Conservation (phyloP, 1,140 invertebrate species). For the Apocrypta bakeri region DNA sequence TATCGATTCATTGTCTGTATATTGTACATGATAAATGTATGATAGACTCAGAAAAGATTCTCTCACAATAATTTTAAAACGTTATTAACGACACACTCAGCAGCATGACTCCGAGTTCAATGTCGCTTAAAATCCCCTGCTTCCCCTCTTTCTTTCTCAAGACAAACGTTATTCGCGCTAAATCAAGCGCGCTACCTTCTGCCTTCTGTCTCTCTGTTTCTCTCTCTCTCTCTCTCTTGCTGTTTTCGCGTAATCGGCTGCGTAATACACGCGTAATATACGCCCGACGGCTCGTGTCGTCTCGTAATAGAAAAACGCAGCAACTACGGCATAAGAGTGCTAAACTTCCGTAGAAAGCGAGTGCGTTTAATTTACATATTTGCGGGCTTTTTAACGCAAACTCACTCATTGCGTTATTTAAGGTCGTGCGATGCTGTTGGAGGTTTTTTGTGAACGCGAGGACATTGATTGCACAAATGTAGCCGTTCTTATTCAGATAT, state of each 20-base stretch:
- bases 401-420: neutral
- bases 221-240: neutral
- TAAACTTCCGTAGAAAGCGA: constrained; percentile 66
- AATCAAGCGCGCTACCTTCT: neutral
- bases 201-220: neutral
- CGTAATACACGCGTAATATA: constrained; percentile 40
- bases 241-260: constrained; percentile 18
- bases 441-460: neutral
- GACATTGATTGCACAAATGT: neutral
- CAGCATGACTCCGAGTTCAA: neutral
- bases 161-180: neutral
- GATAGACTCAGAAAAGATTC: neutral
- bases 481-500: too few species aligned
- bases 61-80: neutral
- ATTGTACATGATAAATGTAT: too few species aligned
- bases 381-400: constrained; percentile 55
- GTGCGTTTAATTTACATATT: constrained; percentile 59
- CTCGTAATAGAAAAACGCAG: constrained; percentile 46
- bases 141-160: neutral
- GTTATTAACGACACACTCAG: neutral
- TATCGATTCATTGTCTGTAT: too few species aligned
- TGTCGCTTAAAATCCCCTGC: neutral
- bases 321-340: neutral
- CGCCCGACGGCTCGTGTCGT: neutral
- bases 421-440: neutral